phyloP scores from a whole-genome alignment of 2,113 vertebrate species.

The Stictonetta naevosa region DNA sequence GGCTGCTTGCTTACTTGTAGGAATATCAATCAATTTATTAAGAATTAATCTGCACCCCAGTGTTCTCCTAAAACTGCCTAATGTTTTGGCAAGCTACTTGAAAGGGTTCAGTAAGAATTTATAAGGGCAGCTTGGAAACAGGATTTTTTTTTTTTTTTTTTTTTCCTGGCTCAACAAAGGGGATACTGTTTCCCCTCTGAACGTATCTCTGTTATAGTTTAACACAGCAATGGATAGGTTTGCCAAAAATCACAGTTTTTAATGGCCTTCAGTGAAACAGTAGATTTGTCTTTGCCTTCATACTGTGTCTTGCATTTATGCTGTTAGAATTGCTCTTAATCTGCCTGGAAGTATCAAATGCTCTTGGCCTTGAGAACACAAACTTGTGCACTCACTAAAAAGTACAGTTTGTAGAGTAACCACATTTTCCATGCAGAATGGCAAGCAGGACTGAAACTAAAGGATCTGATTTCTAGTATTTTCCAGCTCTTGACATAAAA shows the following conservation, averaged over 20 bases:
- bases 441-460: conserved; percentile 26
- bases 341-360: conserved; percentile 68
- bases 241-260: conserved; percentile 80
- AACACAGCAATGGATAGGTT: conserved; percentile 63
- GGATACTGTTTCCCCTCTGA: conserved; percentile 78
- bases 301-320: conserved; percentile 59
- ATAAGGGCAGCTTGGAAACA: conserved; percentile 72
- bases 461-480: conserved; percentile 29
- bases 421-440: conserved; percentile 40
- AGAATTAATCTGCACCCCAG: conserved; percentile 73
- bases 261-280: conserved; percentile 75
- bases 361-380: conserved; percentile 50
- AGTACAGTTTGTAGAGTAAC: conserved; percentile 11
- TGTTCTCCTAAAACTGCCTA: conserved; percentile 73
- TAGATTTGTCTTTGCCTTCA: conserved; percentile 72
- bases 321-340: conserved; percentile 58
- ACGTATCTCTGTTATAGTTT: conserved; percentile 73
- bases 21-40: conserved; percentile 78
- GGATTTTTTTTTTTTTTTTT: background rate
- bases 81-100: conserved; percentile 78
- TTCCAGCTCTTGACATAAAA: conserved; percentile 54
- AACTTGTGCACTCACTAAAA: conserved; percentile 22
- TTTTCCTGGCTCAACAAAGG: conserved; percentile 71
- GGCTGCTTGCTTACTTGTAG: conserved; percentile 59
- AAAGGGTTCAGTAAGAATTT: conserved; percentile 79